Conservation (phyloP, 2,888 invertebrate genomes). For the Andrena dorsata region DNA sequence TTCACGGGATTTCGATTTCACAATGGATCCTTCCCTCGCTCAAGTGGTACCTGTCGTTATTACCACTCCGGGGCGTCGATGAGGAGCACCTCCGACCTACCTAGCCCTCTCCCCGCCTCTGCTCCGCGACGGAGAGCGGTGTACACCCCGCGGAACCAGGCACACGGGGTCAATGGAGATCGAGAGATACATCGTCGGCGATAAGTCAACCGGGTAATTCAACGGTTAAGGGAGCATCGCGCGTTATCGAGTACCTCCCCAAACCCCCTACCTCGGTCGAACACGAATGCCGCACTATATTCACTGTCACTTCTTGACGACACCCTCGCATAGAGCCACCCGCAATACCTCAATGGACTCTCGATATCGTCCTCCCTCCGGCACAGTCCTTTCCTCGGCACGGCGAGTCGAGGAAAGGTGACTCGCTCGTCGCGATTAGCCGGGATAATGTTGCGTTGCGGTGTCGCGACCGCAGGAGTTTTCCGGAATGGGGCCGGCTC, state of each 20-base stretch:
- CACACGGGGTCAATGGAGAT: background rate
- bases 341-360: background rate
- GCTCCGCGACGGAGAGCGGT: background rate
- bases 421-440: constrained; percentile 75
- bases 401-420: constrained; percentile 30
- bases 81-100: constrained; percentile 12
- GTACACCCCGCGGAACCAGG: background rate
- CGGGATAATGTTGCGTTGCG: constrained; percentile 77
- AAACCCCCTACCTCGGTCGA: too few species aligned
- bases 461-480: constrained; percentile 78
- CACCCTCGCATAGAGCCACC: too few species aligned
- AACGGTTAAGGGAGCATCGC: background rate
- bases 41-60: constrained; percentile 44
- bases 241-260: too few species aligned
- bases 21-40: constrained; percentile 33
- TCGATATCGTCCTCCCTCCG: background rate
- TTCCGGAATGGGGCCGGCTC: constrained; percentile 79
- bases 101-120: background rate
- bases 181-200: background rate
- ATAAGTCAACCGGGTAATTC: constrained; percentile 4
- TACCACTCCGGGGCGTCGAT: constrained; percentile 21
- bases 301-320: too few species aligned
- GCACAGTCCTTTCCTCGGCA: background rate
- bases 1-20: constrained; percentile 61
- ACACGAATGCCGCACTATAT: too few species aligned